Evolutionary conservation across 2,797 vertebrate species (phyloP).

Genomic region (Enteromius mattozi): DNA sequence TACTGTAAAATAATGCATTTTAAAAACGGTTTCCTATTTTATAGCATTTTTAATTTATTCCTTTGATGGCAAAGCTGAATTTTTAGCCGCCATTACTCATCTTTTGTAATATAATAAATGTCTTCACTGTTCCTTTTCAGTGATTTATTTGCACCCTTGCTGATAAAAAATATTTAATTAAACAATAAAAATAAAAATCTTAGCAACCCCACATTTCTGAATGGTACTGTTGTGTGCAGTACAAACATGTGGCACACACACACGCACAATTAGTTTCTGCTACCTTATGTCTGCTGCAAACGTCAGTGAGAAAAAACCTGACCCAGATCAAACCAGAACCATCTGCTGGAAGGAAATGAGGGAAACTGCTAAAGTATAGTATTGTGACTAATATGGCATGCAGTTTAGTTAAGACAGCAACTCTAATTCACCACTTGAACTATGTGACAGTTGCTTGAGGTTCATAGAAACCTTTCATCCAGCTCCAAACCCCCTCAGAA

Average conservation of each 20-base stretch:
- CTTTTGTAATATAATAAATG: not conserved
- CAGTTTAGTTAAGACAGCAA: constrained; percentile 12
- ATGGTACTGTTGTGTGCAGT: not conserved
- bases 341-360: constrained; percentile 61
- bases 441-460: not conserved
- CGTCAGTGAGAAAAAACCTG: constrained; percentile 71
- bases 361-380: not conserved
- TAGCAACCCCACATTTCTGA: not conserved
- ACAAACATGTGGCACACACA: not conserved
- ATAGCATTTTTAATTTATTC: not conserved
- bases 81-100: not conserved
- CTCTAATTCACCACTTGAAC: constrained; percentile 26
- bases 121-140: not conserved
- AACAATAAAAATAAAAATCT: not conserved
- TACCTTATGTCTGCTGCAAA: constrained; percentile 67
- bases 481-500: not conserved
- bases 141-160: not conserved
- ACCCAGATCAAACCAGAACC: constrained; percentile 66
- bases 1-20: not conserved
- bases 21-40: not conserved
- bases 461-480: constrained; percentile 7
- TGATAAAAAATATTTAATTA: not conserved
- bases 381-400: constrained; percentile 2
- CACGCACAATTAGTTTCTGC: constrained; percentile 50
- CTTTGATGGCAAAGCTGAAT: not conserved